phyloP scores from a whole-genome alignment of 1,140 invertebrate species.

The Apis cerana region DNA sequence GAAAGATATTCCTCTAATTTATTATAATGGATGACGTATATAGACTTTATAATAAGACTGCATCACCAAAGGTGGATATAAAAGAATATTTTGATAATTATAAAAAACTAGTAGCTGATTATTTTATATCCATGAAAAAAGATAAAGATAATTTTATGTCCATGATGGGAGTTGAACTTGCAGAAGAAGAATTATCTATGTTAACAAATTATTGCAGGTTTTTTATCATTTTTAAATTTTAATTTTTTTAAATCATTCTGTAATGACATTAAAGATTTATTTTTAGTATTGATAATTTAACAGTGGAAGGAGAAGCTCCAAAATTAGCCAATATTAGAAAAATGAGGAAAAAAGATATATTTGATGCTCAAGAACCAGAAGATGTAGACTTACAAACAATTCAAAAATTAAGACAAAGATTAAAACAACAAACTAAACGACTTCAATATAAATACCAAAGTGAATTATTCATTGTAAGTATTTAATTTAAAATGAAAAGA shows the following conservation, averaged over 20 bases:
- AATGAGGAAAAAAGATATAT: conserved; percentile 38
- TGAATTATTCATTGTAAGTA: conserved; percentile 51
- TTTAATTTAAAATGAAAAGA: neutral
- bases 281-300: conserved; percentile 63
- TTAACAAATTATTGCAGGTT: conserved; percentile 65
- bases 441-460: conserved; percentile 43
- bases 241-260: neutral
- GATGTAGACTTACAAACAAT: conserved; percentile 55
- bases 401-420: conserved; percentile 34
- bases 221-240: neutral
- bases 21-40: conserved; percentile 53
- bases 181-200: conserved; percentile 54
- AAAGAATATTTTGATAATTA: conserved; percentile 61
- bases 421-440: neutral
- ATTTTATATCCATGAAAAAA: neutral
- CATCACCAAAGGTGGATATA: conserved; percentile 50
- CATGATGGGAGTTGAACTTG: conserved; percentile 51
- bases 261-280: conserved; percentile 7
- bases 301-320: conserved; percentile 57
- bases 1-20: neutral
- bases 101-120: neutral
- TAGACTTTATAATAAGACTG: conserved; percentile 42
- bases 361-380: conserved; percentile 46
- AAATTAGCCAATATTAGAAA: conserved; percentile 15
- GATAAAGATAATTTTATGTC: conserved; percentile 24